Evolutionary conservation across 2,113 vertebrate genomes (phyloP).

Genomic region (Neopipo cinnamomea): DNA sequence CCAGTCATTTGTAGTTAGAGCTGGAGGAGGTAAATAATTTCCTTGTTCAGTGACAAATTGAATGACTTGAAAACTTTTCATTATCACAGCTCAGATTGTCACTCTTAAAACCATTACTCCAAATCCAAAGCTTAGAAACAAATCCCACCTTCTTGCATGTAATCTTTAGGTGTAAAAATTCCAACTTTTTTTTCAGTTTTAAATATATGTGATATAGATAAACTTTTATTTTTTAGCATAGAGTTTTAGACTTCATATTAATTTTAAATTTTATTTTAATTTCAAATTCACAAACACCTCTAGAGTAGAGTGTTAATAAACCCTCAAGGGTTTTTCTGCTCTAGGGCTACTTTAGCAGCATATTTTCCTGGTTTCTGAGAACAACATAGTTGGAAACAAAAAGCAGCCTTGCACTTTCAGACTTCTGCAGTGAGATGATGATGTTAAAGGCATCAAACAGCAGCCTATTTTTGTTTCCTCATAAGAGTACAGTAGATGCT

Average conservation of each 20-base stretch:
- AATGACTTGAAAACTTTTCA: not conserved
- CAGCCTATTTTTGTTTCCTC: not conserved
- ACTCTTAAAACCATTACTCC: not conserved
- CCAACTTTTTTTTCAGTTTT: not conserved
- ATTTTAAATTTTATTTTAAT: not conserved
- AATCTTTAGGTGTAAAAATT: not conserved
- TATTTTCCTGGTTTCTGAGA: constrained; percentile 50
- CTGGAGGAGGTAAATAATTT: not conserved
- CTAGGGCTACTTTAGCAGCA: not conserved
- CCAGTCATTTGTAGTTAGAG: not conserved
- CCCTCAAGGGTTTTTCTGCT: not conserved
- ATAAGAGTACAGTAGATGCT: constrained; percentile 29
- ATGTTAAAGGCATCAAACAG: constrained; percentile 32
- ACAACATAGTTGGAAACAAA: constrained; percentile 39
- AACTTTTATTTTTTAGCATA: not conserved
- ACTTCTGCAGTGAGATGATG: not conserved
- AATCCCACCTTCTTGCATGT: not conserved
- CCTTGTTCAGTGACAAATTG: not conserved
- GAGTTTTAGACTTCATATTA: not conserved
- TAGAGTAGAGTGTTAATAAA: not conserved
- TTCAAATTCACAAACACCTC: not conserved
- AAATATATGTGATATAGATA: not conserved
- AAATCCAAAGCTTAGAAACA: not conserved
- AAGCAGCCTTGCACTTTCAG: constrained; percentile 22
- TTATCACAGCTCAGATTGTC: not conserved